Conservation (phyloP, 2,113 vertebrate genomes). For the Macquaria australasica region DNA sequence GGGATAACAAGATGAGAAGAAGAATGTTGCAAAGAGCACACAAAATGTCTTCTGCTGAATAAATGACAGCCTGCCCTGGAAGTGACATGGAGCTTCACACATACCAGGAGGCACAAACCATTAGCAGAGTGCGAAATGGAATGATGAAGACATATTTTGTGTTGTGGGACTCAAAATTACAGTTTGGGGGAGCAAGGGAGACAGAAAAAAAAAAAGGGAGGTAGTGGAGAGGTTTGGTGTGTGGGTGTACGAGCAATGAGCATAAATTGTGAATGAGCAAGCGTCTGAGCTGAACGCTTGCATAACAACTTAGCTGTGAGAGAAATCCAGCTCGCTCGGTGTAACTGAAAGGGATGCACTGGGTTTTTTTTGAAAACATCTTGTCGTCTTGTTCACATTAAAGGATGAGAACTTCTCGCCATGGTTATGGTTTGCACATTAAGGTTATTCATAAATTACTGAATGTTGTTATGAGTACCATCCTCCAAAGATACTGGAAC, state of each 20-base stretch:
- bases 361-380: conserved; percentile 59
- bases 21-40: conserved; percentile 36
- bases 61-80: conserved; percentile 59
- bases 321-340: conserved; percentile 41
- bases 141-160: conserved; percentile 62
- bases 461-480: conserved; percentile 37
- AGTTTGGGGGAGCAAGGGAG: conserved; percentile 18
- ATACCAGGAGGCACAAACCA: conserved; percentile 50
- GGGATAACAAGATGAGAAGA: conserved; percentile 34
- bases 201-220: neutral
- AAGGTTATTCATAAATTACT: conserved; percentile 58
- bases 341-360: conserved; percentile 48
- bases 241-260: conserved; percentile 63
- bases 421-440: conserved; percentile 46
- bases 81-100: conserved; percentile 54
- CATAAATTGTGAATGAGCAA: conserved; percentile 79
- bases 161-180: conserved; percentile 49
- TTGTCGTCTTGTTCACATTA: conserved; percentile 66
- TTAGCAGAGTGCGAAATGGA: conserved; percentile 54
- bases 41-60: conserved; percentile 53
- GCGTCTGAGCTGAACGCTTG: conserved; percentile 68
- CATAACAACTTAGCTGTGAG: conserved; percentile 67
- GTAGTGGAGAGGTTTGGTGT: conserved; percentile 45
- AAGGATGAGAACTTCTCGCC: conserved; percentile 43
- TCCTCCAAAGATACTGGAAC: conserved; percentile 28